A percentile compares a stretch with the other conserved stretches of the same genome.
Evolutionary conservation across 2,888 invertebrate species (phyloP).

Genomic region (Homarus gammarus): DNA sequence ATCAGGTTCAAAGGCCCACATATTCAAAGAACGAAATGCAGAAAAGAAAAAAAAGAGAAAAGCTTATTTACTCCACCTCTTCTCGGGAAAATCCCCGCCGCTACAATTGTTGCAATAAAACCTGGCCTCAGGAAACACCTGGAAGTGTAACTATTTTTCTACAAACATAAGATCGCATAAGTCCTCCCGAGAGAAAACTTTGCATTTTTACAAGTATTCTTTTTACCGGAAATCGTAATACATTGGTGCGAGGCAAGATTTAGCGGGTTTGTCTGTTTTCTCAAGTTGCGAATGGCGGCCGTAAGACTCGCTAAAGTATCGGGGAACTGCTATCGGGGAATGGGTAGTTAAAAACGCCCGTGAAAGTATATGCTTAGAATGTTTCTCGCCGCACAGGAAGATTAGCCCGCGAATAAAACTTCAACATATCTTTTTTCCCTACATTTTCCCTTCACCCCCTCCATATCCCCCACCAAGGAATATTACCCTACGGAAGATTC

Average conservation of each 20-base stretch:
- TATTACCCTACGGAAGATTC: constrained; percentile 42
- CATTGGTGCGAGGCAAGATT: constrained; percentile 2
- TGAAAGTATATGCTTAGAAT: constrained; percentile 32
- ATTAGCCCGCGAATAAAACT: constrained; percentile 8
- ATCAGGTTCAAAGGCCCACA: background rate
- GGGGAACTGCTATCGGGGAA: constrained; percentile 46
- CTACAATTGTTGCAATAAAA: constrained; percentile 46
- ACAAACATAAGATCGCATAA: constrained; percentile 43
- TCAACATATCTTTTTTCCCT: constrained; percentile 17
- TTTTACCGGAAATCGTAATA: constrained; percentile 29
- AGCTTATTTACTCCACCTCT: background rate
- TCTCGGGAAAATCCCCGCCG: background rate
- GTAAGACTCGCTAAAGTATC: constrained; percentile 52
- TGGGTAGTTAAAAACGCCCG: constrained; percentile 57
- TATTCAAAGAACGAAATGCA: background rate
- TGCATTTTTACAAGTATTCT: constrained; percentile 57
- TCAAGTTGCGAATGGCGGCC: constrained; percentile 40
- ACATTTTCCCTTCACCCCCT: background rate
- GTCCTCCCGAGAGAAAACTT: constrained; percentile 34
- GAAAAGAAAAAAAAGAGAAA: background rate
- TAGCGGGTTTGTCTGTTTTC: constrained; percentile 36
- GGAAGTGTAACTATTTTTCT: constrained; percentile 28
- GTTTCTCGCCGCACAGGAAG: constrained; percentile 2
- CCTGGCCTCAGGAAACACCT: constrained; percentile 34
- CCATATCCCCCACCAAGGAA: background rate